Conservation (phyloP, 2,888 invertebrate genomes). For the Caenorhabditis becei region DNA sequence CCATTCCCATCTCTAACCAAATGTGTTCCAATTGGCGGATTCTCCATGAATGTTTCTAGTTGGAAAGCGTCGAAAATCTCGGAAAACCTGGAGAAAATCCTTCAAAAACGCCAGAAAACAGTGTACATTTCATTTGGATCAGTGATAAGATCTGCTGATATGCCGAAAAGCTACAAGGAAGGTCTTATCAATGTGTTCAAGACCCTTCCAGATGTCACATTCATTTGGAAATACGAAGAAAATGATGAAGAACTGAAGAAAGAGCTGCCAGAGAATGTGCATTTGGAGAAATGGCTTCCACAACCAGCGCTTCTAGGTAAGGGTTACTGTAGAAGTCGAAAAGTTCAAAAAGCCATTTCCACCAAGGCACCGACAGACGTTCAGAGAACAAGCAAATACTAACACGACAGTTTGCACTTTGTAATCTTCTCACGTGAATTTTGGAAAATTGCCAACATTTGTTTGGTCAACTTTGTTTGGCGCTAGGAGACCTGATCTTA, state of each 20-base stretch:
- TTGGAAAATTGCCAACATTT: not conserved
- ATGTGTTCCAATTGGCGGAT: conserved; percentile 53
- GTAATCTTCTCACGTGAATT: not conserved
- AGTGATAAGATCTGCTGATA: conserved; percentile 47
- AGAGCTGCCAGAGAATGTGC: conserved; percentile 39
- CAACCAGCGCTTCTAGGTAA: conserved; percentile 40
- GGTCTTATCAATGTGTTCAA: conserved; percentile 15
- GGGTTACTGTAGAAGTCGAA: not conserved
- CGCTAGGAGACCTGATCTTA: too few species aligned
- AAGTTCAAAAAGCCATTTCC: not conserved
- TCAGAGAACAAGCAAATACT: not conserved
- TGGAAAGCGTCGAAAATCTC: conserved; percentile 38
- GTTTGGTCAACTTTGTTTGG: too few species aligned
- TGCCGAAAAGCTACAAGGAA: conserved; percentile 44
- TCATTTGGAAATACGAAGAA: conserved; percentile 65
- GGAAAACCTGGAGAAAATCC: conserved; percentile 14
- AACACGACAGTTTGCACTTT: not conserved
- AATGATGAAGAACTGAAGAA: conserved; percentile 25
- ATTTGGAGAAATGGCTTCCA: conserved; percentile 54
- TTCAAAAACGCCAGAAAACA: conserved; percentile 30
- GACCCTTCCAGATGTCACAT: conserved; percentile 40
- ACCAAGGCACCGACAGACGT: not conserved
- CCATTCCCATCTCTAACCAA: conserved; percentile 48
- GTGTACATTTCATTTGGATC: conserved; percentile 62
- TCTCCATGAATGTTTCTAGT: conserved; percentile 45